Evolutionary conservation across 37 sponge, comb jelly and placozoan genomes (phyloP).

Genomic region (Aplysina aerophoba): DNA sequence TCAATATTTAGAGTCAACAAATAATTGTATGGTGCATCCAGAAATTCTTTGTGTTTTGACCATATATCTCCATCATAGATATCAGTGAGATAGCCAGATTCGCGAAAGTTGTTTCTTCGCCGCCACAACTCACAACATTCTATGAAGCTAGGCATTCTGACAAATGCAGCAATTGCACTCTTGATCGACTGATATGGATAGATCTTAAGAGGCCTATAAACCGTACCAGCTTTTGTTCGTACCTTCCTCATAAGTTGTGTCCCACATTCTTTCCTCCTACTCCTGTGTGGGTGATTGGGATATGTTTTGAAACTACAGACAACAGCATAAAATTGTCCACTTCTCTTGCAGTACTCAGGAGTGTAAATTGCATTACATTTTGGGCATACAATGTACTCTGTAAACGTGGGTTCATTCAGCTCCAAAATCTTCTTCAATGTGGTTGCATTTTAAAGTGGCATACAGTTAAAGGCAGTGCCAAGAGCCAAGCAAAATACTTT

Average conservation of each 20-base stretch:
- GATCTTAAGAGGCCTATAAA: slow-evolving; percentile 16
- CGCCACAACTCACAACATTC: slow-evolving; percentile 51
- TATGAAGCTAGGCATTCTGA: slow-evolving; percentile 31
- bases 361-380: slow-evolving; percentile 33
- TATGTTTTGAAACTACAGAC: slow-evolving; percentile 1
- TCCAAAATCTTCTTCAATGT: not conserved
- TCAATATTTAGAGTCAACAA: slow-evolving; percentile 48
- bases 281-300: slow-evolving; percentile 39
- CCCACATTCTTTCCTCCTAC: slow-evolving; percentile 1
- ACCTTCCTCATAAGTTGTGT: slow-evolving; percentile 34
- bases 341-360: not conserved
- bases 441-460: not conserved
- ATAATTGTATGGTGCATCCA: slow-evolving; percentile 14
- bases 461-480: not conserved
- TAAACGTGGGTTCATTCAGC: not conserved
- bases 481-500: not conserved
- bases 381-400: slow-evolving; percentile 54
- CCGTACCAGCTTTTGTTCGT: not conserved
- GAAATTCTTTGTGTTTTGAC: slow-evolving; percentile 20
- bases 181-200: slow-evolving; percentile 36
- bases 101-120: not conserved
- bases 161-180: slow-evolving; percentile 8
- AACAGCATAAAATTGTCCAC: not conserved
- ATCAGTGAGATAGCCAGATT: slow-evolving; percentile 2
- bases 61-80: slow-evolving; percentile 42